A percentile compares a stretch with the other conserved stretches of the same genome.
Evolutionary conservation across 2,797 vertebrate species (phyloP).

Genomic region (Erethizon dorsatum): DNA sequence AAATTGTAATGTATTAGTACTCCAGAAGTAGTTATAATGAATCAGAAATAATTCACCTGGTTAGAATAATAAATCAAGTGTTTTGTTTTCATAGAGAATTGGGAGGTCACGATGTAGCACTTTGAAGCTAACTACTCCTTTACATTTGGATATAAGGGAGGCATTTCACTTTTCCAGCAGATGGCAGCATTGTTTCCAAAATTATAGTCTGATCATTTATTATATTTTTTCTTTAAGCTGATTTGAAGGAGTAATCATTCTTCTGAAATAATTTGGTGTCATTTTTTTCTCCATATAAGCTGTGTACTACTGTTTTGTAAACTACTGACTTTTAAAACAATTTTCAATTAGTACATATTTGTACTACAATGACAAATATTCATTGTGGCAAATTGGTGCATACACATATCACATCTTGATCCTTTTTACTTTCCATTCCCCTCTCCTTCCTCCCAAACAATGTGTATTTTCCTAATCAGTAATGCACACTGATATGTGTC

Average conservation of each 20-base stretch:
- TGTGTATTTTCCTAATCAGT: not conserved
- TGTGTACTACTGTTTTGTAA: conserved; percentile 33
- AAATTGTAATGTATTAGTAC: conserved; percentile 24
- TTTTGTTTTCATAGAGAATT: conserved; percentile 16
- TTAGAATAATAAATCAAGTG: conserved; percentile 22
- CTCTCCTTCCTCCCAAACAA: not conserved
- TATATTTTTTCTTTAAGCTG: conserved; percentile 4
- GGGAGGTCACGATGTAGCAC: not conserved
- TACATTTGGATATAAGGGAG: conserved; percentile 2
- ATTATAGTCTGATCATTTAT: not conserved
- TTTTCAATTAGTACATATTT: not conserved
- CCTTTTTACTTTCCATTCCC: not conserved
- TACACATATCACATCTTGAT: not conserved
- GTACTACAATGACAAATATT: not conserved
- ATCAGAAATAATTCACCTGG: conserved; percentile 7
- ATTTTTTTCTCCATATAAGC: conserved; percentile 73
- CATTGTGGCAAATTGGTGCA: not conserved
- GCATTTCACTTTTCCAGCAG: conserved; percentile 81
- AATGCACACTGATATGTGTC: not conserved
- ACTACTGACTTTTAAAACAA: conserved; percentile 41
- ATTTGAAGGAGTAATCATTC: conserved; percentile 43
- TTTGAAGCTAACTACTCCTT: fast-evolving
- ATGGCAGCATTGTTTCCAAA: conserved; percentile 83
- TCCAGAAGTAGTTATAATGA: conserved; percentile 26
- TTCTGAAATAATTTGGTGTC: conserved; percentile 58